Percentiles rank a stretch among this genome's conserved stretches.
Evolutionary conservation across 2,888 invertebrate species (phyloP).

Genomic region (Eupithecia subfuscata): DNA sequence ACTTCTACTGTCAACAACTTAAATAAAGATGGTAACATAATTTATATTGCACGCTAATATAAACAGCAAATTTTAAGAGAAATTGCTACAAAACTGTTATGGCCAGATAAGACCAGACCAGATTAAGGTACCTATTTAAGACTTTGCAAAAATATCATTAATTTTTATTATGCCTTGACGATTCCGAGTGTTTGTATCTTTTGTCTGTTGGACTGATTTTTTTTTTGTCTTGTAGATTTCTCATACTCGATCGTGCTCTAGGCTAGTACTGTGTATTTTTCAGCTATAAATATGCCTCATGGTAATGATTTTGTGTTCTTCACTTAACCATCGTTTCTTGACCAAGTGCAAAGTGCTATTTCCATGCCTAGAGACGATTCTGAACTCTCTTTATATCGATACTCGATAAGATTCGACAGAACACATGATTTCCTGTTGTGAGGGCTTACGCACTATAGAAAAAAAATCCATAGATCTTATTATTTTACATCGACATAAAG

Average conservation of each 20-base stretch:
- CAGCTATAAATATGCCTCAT: background rate
- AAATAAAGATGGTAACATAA: background rate
- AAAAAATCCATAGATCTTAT: background rate
- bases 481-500: background rate
- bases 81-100: background rate
- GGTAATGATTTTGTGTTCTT: background rate
- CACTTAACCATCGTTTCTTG: background rate
- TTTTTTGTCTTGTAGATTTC: no score
- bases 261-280: background rate
- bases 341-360: background rate
- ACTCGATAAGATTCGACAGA: background rate
- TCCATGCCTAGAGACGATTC: background rate
- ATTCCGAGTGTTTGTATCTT: no score
- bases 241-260: no score
- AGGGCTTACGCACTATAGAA: no score
- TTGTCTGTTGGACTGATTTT: no score
- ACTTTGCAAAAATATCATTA: no score
- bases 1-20: background rate
- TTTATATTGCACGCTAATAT: constrained; percentile 2
- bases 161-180: background rate
- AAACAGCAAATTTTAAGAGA: background rate
- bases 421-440: no score
- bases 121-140: background rate
- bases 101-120: background rate
- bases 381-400: background rate